Conservation (phyloP, 2,888 invertebrate genomes). For the Rhagium mordax region DNA sequence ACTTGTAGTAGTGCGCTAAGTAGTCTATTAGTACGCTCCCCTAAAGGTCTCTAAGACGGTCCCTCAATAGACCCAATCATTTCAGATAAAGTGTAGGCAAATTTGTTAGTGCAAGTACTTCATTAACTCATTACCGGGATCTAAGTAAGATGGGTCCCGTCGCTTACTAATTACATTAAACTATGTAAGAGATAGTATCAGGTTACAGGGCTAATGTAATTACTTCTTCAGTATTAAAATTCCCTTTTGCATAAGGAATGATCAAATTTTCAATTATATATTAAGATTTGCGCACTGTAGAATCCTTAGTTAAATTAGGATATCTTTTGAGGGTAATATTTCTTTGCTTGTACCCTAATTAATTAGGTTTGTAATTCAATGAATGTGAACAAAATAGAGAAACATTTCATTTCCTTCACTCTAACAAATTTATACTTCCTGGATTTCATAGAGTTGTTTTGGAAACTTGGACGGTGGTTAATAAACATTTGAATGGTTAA, state of each 20-base stretch:
- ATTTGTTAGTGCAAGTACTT: conserved; percentile 58
- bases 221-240: conserved; percentile 36
- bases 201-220: conserved; percentile 46
- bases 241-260: conserved; percentile 9
- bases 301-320: neutral
- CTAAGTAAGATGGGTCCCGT: conserved; percentile 43
- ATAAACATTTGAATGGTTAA: too few species aligned
- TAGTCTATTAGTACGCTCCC: conserved; percentile 47
- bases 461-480: too few species aligned
- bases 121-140: conserved; percentile 55
- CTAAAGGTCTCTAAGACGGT: conserved; percentile 28
- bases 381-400: neutral
- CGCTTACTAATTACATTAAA: conserved; percentile 48
- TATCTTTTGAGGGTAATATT: neutral
- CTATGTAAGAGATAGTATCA: conserved; percentile 49
- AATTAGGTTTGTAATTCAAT: neutral
- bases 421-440: too few species aligned
- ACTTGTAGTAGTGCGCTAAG: conserved; percentile 36
- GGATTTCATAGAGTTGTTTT: too few species aligned
- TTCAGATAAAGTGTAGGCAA: conserved; percentile 51
- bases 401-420: too few species aligned
- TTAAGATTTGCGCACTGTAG: neutral
- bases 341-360: neutral
- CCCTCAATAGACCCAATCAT: conserved; percentile 43
- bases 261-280: conserved; percentile 28